Base-by-base conservation (phyloP, 2,113 vertebrate genomes). In the Grammomys surdaster region DNA sequence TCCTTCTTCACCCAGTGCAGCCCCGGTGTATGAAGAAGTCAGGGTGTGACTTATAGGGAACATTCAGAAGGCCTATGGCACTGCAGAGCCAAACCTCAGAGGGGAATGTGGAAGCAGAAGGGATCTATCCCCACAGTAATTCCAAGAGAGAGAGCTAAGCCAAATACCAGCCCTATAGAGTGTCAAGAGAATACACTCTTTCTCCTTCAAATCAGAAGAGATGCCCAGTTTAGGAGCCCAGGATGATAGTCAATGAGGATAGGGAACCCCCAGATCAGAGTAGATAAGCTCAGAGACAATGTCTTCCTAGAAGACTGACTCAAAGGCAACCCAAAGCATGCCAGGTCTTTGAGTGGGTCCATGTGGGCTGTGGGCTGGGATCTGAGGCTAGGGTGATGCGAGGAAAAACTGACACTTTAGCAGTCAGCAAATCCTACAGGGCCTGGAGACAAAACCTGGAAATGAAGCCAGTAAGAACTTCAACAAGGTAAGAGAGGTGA, bases 41-140 rank as follows among this genome's bases (percentile, higher is more conserved):
- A 9, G 70, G 20, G 0, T 6, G 13, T 65, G 70, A 43, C 40
- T 70, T 20, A 1, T 7, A 26, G 9, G 26, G 33, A 51, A 85
- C 19, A 0, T 19, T 2, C 0, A 10, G 5, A 19, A 70, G 36
- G 26, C 46, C 56, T 16, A 14, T 0, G 0, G 48, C 4, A 31
- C 8, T 2, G 2, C 24, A 19, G n/a, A 72, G 54, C 77, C 31
- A 58, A n/a, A 6, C 11, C 20, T 46, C 19, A 2, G 7, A 16
- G 8, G 20, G 69, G 77, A 89, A 56, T 1, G 0, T 51, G 43
- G 63, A 13, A 20, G 28, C 43, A 40, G 81, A 58, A 75, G 40
- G 9, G 14, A 72, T 10, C 8, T 31, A 48, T 5, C 40, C 72
- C 56, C n/a, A 10, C 5, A 46, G 14, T 14, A 16, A 48, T 58